phyloP scores from a whole-genome alignment of 1,140 invertebrate genomes.

The Samia ricini region DNA sequence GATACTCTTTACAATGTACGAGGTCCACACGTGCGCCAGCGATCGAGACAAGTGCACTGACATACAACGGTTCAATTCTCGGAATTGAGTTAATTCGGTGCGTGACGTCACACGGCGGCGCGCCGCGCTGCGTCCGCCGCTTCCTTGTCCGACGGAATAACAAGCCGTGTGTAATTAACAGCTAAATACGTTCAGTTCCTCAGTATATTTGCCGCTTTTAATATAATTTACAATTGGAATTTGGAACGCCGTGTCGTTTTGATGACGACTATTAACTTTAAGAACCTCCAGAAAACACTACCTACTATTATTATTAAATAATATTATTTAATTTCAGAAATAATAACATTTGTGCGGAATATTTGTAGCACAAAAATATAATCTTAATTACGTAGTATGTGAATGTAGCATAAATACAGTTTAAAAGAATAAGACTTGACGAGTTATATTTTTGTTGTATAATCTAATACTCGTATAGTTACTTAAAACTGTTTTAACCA shows the following conservation, averaged over 20 bases:
- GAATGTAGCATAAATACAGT: too few species aligned
- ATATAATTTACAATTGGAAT: not conserved
- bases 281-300: too few species aligned
- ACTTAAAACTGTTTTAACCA: too few species aligned
- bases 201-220: slow-evolving; percentile 7
- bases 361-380: too few species aligned
- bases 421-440: too few species aligned
- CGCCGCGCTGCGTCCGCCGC: slow-evolving; percentile 21
- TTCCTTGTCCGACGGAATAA: slow-evolving; percentile 38
- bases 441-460: too few species aligned
- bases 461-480: too few species aligned
- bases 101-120: slow-evolving; percentile 46
- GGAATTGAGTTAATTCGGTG: slow-evolving; percentile 60
- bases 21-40: slow-evolving; percentile 45
- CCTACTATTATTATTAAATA: not conserved
- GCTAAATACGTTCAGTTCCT: slow-evolving; percentile 35
- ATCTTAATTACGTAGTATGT: too few species aligned
- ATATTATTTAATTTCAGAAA: too few species aligned
- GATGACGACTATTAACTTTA: not conserved
- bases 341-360: too few species aligned
- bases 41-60: slow-evolving; percentile 53
- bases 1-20: slow-evolving; percentile 20
- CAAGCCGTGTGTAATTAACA: slow-evolving; percentile 31
- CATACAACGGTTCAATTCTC: slow-evolving; percentile 51
- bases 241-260: not conserved